phyloP scores from a whole-genome alignment of 2,797 vertebrate genomes.

The Falco columbarius region DNA sequence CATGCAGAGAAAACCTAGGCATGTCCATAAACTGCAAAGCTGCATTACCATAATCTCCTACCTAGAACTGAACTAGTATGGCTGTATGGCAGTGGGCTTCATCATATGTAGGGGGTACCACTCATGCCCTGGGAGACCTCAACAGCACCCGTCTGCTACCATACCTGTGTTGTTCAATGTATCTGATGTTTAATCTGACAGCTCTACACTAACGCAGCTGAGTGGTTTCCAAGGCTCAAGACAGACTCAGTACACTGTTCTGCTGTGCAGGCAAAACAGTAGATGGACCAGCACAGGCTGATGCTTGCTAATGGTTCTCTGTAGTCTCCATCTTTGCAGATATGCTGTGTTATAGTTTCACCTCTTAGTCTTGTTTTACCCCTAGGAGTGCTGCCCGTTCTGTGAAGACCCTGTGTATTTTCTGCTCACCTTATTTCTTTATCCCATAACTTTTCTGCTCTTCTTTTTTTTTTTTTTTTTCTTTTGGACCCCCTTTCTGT shows the following conservation, averaged over 20 bases:
- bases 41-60: not conserved
- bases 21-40: not conserved
- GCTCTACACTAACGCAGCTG: not conserved
- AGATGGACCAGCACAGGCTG: not conserved
- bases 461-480: not conserved
- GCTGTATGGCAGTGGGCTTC: not conserved
- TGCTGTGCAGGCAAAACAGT: not conserved
- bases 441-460: not conserved
- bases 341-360: not conserved
- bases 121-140: not conserved
- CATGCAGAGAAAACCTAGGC: not conserved
- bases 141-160: not conserved
- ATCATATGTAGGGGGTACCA: not conserved
- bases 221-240: not conserved
- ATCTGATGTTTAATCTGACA: not conserved
- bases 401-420: not conserved
- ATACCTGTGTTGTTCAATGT: fast-evolving
- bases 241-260: not conserved
- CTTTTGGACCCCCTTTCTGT: not conserved
- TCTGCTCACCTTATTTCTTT: not conserved
- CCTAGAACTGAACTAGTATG: not conserved
- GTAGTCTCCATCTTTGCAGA: not conserved
- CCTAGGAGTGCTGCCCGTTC: not conserved
- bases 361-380: not conserved
- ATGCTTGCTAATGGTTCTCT: not conserved